Evolutionary conservation across 2,113 vertebrate genomes (phyloP).

Genomic region (Vidua chalybeata): DNA sequence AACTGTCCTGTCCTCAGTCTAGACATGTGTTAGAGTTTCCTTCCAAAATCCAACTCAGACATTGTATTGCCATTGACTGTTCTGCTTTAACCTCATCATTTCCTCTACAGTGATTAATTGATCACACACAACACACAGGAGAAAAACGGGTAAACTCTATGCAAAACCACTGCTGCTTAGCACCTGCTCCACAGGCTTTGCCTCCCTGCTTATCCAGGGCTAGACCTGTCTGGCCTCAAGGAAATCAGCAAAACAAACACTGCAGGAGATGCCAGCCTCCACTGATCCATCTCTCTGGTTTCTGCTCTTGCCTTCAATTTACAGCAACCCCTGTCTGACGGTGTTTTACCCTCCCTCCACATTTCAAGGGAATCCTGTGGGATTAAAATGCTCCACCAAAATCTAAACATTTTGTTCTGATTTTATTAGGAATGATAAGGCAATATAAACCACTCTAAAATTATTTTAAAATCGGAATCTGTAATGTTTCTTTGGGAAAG

Average conservation of each 20-base stretch:
- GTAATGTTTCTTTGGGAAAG: not conserved
- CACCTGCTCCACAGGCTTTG: not conserved
- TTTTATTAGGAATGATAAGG: slow-evolving; percentile 21
- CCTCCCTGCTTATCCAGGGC: not conserved
- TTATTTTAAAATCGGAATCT: not conserved
- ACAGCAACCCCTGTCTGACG: rapidly evolving
- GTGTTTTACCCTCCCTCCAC: not conserved
- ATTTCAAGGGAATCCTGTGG: not conserved
- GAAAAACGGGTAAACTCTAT: rapidly evolving
- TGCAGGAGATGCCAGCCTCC: not conserved
- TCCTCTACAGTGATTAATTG: not conserved
- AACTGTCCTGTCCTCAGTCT: not conserved
- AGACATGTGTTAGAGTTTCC: not conserved
- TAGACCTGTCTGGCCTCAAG: not conserved
- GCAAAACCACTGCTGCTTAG: not conserved
- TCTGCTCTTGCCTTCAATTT: not conserved
- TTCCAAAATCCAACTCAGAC: not conserved
- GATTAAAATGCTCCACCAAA: not conserved
- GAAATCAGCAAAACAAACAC: not conserved
- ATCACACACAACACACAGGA: not conserved
- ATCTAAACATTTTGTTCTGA: not conserved
- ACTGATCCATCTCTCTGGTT: not conserved
- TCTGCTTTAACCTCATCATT: not conserved
- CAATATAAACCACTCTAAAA: not conserved
- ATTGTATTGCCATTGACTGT: not conserved